phyloP scores from a whole-genome alignment of 2,113 vertebrate genomes.

The Saccopteryx leptura region DNA sequence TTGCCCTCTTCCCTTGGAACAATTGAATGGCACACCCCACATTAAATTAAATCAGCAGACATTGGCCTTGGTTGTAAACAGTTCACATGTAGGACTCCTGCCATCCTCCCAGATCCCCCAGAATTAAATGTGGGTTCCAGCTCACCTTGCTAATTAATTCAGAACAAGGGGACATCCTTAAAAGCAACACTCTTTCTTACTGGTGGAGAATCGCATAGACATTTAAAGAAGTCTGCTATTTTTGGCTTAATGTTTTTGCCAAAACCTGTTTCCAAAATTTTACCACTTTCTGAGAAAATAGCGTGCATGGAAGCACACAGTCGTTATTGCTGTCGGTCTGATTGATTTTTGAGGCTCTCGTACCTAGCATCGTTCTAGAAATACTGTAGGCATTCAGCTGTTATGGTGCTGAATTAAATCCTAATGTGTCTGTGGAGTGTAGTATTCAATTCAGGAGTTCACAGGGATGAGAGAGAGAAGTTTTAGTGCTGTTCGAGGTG shows the following conservation, averaged over 20 bases:
- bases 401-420: constrained; percentile 44
- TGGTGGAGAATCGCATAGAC: not conserved
- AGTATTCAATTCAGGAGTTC: not conserved
- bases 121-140: constrained; percentile 64
- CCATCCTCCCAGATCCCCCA: constrained; percentile 63
- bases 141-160: constrained; percentile 71
- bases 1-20: not conserved
- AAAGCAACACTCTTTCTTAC: constrained; percentile 14
- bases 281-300: constrained; percentile 53
- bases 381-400: constrained; percentile 11
- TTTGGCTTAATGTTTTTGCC: constrained; percentile 70
- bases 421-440: not conserved
- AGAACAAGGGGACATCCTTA: constrained; percentile 15
- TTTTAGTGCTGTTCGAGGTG: not conserved
- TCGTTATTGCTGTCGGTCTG: constrained; percentile 32
- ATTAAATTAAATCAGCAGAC: constrained; percentile 67
- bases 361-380: not conserved
- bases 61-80: constrained; percentile 69
- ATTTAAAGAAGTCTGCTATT: constrained; percentile 58
- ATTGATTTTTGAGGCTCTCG: constrained; percentile 26
- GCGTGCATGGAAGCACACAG: not conserved
- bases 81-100: constrained; percentile 42
- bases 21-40: not conserved
- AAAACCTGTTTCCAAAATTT: constrained; percentile 64
- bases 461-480: not conserved